Evolutionary conservation across 2,888 invertebrate genomes (phyloP), one percentile per base, ranked within the genome.

Genomic region (Apamea sordens): DNA sequence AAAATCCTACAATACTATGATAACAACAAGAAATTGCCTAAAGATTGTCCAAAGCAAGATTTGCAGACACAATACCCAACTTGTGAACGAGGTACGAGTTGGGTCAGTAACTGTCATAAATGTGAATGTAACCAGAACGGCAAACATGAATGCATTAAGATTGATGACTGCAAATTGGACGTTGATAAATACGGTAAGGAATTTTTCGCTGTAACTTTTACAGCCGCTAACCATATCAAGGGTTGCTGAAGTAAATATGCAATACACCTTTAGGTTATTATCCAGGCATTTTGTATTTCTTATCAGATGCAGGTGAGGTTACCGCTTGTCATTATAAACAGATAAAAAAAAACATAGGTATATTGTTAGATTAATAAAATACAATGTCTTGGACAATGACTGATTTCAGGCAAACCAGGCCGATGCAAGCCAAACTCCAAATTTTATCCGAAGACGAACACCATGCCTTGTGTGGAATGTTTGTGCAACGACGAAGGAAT

Each of bases 341-440:
- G 11, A 4, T 21, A 50, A 50, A 50, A 47, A 50, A 18, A 50
- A 50, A 6, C 47, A 21, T 32, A 32, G 2, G 2, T 15, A 21
- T 32, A 44, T 44, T 80, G 15, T 70, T 21, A 24, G 0, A 21
- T 32, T 44, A 32, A 53, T 32, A 36, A 3, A 80, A 41, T 50
- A 36, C 18, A 41, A 61, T 61, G 44, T 15, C 1, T 32, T 64
- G 10, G 13, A 70, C 24, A 28, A 61, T 64, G 2, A 32, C 32
- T 86, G 59, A 53, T 86, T 86, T 50, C 73, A 86, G 86, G 81
- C 3, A 78, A 84, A 32, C 85, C 86, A 0, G 8, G 65, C 15
- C 64, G n/a, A 70, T 86, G 86, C 76, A 86, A 81, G 71, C 86
- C 86, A 6, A 87, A 86, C 50, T 47, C 87, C 6, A 81, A 76